Evolutionary conservation across 30 jellyfish, hydroid and myxozoan species (phyloP), one percentile per base, ranked within the genome.

Genomic region (Aurelia coerulea): DNA sequence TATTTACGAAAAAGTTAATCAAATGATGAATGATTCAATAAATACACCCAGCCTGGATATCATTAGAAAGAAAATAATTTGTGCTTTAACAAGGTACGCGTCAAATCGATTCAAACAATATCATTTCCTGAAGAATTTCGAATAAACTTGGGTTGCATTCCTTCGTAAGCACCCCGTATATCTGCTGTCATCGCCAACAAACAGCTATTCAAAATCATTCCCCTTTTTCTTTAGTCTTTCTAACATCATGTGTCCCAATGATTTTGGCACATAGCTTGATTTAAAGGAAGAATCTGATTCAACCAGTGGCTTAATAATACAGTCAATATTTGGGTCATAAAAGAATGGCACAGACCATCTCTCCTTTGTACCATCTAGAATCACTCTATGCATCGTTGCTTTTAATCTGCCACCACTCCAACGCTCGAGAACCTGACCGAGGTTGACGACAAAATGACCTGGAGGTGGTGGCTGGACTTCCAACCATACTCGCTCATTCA

Each of bases 401-500:
- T 68, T 82, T 79, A 56, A 82, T 23, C 14, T 51, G 0, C 91
- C 91, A 37, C 67, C 67, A 14, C 84, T 82, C 91, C 91, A 82
- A 9, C 91, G 77, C 34, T 82, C 91, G 58, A 83, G 92, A 19
- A 62, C 78, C 81, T 83, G 92, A 3, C 92, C 92, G 62, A 71
- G 71, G 52, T 83, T 83, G 31, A 83, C 92, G 19, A 72, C 63
- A 29, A 83, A 56, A 34, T 73, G 69, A 4, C 92, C 87, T 31
- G 62, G 52, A 7, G 86, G 73, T 10, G 92, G 87, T 10, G 79
- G 79, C 10, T 83, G 75, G 12, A 83, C 78, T 39, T 59, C 86
- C 35, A 82, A 19, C 91, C 91, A 82, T 10, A 49, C 85, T 34
- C 91, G 76, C 18, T 68, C 79, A 8, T 32, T 29, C 15, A 35